phyloP scores from a whole-genome alignment of 53 echinoderm and acorn worm genomes.

The Mesocentrotus franciscanus region DNA sequence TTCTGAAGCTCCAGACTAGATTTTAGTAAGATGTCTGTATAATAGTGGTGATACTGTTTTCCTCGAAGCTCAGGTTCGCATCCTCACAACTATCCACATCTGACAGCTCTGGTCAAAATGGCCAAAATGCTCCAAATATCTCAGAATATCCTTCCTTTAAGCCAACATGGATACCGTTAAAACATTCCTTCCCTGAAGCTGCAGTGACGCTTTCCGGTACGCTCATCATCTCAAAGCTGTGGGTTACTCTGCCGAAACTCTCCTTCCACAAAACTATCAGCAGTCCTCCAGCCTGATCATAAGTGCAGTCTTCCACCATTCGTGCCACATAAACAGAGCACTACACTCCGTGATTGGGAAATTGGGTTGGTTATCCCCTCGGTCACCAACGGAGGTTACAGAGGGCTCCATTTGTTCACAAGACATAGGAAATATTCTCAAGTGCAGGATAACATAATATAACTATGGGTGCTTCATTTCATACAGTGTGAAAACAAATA shows the following conservation, averaged over 20 bases:
- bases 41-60: background rate
- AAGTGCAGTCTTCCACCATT: background rate
- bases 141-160: background rate
- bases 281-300: background rate
- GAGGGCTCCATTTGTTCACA: background rate
- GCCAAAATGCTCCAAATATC: background rate
- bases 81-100: background rate
- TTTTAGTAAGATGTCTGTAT: background rate
- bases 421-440: background rate
- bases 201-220: background rate
- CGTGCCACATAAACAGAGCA: background rate
- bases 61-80: background rate
- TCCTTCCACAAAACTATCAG: background rate
- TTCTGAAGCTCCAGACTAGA: no score
- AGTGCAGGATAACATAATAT: background rate
- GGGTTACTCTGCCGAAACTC: background rate
- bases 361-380: background rate
- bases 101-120: background rate
- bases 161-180: background rate
- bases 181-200: background rate
- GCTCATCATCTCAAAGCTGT: background rate
- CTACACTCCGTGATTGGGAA: background rate
- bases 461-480: background rate
- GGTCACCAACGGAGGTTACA: background rate
- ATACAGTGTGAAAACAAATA: background rate